phyloP scores from a whole-genome alignment of 2,888 invertebrate genomes.

The Pimpla rufipes region DNA sequence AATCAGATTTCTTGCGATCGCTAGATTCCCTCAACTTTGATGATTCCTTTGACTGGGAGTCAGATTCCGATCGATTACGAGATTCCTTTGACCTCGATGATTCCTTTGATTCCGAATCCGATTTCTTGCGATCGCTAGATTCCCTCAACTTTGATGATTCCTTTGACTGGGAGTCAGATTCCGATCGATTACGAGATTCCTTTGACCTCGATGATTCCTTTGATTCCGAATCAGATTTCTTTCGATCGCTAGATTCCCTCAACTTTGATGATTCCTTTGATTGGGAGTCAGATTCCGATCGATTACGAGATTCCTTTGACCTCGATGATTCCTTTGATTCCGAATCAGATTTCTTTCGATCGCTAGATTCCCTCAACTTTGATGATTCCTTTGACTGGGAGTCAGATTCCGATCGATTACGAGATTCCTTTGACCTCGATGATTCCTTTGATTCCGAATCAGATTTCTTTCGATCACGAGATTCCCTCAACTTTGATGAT shows the following conservation, averaged over 20 bases:
- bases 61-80: background rate
- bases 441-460: background rate
- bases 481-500: background rate
- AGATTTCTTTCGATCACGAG: background rate
- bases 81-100: background rate
- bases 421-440: background rate
- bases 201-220: background rate
- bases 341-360: background rate
- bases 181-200: background rate
- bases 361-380: background rate
- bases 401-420: background rate
- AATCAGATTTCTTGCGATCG: background rate
- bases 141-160: background rate
- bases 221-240: background rate
- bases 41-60: background rate
- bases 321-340: conserved; percentile 2
- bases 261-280: background rate
- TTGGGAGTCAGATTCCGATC: background rate
- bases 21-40: background rate
- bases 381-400: background rate
- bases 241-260: background rate
- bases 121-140: background rate
- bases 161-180: background rate
- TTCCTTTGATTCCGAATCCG: background rate
- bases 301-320: background rate